phyloP scores from a whole-genome alignment of 2,797 vertebrate genomes.

The Coluber constrictor region DNA sequence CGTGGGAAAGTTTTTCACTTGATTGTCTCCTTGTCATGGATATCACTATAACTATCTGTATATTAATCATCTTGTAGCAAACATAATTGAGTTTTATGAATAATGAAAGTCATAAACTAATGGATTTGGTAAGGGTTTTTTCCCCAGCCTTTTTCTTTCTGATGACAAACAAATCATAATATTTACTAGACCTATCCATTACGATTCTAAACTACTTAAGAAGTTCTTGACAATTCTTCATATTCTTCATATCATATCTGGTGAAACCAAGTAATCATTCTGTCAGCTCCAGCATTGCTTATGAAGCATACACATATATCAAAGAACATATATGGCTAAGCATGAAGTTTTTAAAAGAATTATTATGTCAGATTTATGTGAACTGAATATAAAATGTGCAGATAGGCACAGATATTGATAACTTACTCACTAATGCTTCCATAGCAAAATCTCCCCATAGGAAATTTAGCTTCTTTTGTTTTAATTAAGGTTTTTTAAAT shows the following conservation, averaged over 20 bases:
- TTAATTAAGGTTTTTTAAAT: background rate
- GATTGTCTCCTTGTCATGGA: background rate
- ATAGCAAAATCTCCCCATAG: background rate
- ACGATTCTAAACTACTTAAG: conserved; percentile 33
- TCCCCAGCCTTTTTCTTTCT: background rate
- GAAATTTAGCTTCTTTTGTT: background rate
- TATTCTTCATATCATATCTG: background rate
- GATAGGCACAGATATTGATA: background rate
- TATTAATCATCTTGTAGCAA: conserved; percentile 1
- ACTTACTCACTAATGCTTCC: background rate
- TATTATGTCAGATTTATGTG: background rate
- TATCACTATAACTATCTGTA: background rate
- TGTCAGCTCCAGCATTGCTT: conserved; percentile 18
- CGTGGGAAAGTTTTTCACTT: background rate
- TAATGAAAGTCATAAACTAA: conserved; percentile 20
- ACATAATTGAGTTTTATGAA: conserved; percentile 9
- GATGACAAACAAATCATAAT: conserved; percentile 32
- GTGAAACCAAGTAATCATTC: conserved; percentile 10
- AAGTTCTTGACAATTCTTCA: conserved; percentile 19
- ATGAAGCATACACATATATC: background rate
- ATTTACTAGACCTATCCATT: conserved; percentile 32
- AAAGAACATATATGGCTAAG: conserved; percentile 6
- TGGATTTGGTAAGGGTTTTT: background rate
- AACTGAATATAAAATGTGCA: background rate
- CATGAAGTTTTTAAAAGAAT: background rate